These are phyloP conservation scores for Pseudanteris insignis DNA, from an alignment of 2,888 invertebrate species.

Conservation along the genomic window DNA sequence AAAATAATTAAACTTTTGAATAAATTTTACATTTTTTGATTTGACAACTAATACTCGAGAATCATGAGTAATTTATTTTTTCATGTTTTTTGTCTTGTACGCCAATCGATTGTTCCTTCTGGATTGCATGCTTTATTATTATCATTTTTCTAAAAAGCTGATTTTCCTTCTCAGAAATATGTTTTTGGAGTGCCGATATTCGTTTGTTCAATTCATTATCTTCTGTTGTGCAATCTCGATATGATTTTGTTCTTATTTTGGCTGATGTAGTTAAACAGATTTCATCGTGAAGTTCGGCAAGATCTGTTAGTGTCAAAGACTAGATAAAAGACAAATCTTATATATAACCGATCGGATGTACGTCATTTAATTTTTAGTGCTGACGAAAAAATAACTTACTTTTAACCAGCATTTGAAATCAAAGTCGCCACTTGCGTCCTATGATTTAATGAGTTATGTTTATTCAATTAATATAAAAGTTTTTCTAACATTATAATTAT, in stretches of 20 bases:
- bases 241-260: slow-evolving; percentile 45
- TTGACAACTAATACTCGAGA: no score
- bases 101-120: not conserved
- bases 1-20: no score
- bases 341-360: no score
- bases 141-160: slow-evolving; percentile 52
- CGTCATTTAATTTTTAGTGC: no score
- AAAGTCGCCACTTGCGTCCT: not conserved
- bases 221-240: not conserved
- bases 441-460: no score
- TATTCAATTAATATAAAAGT: no score
- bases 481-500: no score
- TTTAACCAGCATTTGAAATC: slow-evolving; percentile 7
- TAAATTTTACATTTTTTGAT: no score
- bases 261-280: slow-evolving; percentile 55
- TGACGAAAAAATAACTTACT: not conserved
- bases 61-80: no score
- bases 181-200: slow-evolving; percentile 57
- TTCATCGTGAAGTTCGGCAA: slow-evolving; percentile 59
- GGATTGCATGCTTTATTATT: slow-evolving; percentile 46
- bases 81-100: not conserved
- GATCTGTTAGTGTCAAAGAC: slow-evolving; percentile 56
- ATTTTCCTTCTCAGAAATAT: slow-evolving; percentile 56
- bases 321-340: no score
- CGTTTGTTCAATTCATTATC: slow-evolving; percentile 48